Evolutionary conservation across 2,797 vertebrate species (phyloP).

Genomic region (Leptoclinus maculatus): DNA sequence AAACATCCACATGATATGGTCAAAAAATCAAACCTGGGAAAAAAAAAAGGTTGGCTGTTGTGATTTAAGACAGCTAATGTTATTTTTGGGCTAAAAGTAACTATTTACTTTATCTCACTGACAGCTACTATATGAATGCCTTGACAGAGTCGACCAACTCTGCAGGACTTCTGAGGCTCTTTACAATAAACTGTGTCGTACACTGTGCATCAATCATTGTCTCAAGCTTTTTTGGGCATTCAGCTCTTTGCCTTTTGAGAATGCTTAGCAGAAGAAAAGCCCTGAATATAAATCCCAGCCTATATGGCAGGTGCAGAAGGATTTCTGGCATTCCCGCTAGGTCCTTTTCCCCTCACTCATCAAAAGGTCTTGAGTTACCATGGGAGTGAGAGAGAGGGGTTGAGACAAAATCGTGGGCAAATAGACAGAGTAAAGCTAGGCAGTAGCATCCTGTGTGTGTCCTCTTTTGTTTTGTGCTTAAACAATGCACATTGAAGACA

Average conservation of each 20-base stretch:
- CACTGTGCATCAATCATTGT: conserved; percentile 12
- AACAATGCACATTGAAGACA: conserved; percentile 8
- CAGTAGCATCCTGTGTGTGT: conserved; percentile 39
- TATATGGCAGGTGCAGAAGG: conserved; percentile 69
- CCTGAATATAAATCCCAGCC: conserved; percentile 50
- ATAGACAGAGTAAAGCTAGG: conserved; percentile 33
- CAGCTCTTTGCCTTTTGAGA: conserved; percentile 30
- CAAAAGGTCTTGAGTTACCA: conserved; percentile 69
- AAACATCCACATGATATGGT: background rate
- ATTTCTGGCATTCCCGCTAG: conserved; percentile 54
- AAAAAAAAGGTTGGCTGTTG: background rate
- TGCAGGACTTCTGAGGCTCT: conserved; percentile 4
- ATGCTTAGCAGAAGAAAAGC: conserved; percentile 30
- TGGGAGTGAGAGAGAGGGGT: conserved; percentile 45
- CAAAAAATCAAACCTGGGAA: background rate
- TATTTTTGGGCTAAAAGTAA: background rate
- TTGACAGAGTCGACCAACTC: background rate
- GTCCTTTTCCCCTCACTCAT: conserved; percentile 71
- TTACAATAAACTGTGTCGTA: conserved; percentile 14
- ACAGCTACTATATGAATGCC: background rate
- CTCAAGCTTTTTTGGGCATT: conserved; percentile 26
- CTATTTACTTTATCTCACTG: background rate
- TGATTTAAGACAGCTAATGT: background rate
- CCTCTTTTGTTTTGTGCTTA: conserved; percentile 6
- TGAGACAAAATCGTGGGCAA: conserved; percentile 42